A percentile compares a stretch with the other conserved stretches of the same genome.
Evolutionary conservation across 1,140 invertebrate genomes (phyloP).

Genomic region (Leptopilina boulardi): DNA sequence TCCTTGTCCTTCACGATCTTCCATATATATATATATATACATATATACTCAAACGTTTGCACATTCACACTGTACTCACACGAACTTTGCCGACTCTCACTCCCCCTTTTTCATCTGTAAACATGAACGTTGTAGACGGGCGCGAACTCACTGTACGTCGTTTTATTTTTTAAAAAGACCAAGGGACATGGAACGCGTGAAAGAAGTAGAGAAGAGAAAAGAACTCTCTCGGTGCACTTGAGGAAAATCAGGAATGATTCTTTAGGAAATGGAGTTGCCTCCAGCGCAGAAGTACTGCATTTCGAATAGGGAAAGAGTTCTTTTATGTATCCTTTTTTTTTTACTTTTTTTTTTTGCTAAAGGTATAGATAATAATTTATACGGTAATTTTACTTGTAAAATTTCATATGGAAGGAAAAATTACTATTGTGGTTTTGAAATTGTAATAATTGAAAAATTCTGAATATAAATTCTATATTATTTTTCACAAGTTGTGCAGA

Average conservation of each 20-base stretch:
- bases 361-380: too few relatives aligned
- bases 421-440: too few relatives aligned
- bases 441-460: too few relatives aligned
- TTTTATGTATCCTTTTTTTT: background rate
- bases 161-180: conserved; percentile 22
- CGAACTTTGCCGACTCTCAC: background rate
- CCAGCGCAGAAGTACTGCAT: background rate
- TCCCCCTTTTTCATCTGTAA: background rate
- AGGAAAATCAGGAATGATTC: conserved; percentile 16
- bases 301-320: background rate
- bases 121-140: conserved; percentile 17
- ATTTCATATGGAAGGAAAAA: too few relatives aligned
- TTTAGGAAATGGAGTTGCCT: background rate
- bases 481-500: too few relatives aligned
- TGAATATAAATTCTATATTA: too few relatives aligned
- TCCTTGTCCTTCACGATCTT: conserved; percentile 43
- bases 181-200: background rate
- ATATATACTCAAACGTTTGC: conserved; percentile 6
- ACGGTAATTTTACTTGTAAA: too few relatives aligned
- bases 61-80: background rate
- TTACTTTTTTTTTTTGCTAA: too few relatives aligned
- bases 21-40: too few relatives aligned
- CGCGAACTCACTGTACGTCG: background rate
- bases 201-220: background rate
- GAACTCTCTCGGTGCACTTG: background rate